Percentiles rank a stretch among this genome's conserved stretches.
phyloP scores from a whole-genome alignment of 2,888 invertebrate genomes.

The Anticlea derivata region DNA sequence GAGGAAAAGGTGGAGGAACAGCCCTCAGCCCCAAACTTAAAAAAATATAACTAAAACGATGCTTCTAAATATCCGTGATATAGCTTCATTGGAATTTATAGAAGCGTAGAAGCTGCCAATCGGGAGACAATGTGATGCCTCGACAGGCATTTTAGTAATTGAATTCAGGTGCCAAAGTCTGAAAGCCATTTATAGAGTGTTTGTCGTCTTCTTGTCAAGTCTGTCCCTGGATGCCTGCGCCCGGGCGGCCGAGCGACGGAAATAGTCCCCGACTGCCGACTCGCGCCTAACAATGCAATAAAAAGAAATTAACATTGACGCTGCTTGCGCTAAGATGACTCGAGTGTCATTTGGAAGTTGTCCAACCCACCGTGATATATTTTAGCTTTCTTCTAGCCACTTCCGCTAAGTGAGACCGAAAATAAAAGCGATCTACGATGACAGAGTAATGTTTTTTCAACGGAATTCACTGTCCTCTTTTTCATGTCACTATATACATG shows the following conservation, averaged over 20 bases:
- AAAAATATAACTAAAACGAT: too few relatives aligned
- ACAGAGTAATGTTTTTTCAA: conserved; percentile 60
- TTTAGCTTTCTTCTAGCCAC: conserved; percentile 66
- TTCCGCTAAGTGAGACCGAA: conserved; percentile 76
- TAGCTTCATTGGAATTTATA: conserved; percentile 32
- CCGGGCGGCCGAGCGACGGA: conserved; percentile 76
- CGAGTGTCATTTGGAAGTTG: conserved; percentile 79
- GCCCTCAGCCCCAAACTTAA: too few relatives aligned
- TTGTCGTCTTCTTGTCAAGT: conserved; percentile 79
- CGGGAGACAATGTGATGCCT: conserved; percentile 30
- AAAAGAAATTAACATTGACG: conserved; percentile 82
- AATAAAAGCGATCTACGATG: conserved; percentile 61
- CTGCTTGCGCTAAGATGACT: conserved; percentile 79
- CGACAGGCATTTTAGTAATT: conserved; percentile 45
- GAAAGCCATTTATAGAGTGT: conserved; percentile 77
- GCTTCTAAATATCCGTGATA: conserved; percentile 8
- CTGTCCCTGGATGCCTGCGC: conserved; percentile 72
- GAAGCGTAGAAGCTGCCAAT: conserved; percentile 38
- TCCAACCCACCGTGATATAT: conserved; percentile 74
- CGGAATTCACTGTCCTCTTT: conserved; percentile 50
- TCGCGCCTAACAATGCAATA: conserved; percentile 83
- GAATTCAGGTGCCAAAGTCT: conserved; percentile 60
- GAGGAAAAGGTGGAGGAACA: too few relatives aligned
- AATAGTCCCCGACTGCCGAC: conserved; percentile 66
- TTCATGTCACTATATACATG: conserved; percentile 50